Base-by-base conservation (phyloP, 2,113 vertebrate species). In the Galbula dea region DNA sequence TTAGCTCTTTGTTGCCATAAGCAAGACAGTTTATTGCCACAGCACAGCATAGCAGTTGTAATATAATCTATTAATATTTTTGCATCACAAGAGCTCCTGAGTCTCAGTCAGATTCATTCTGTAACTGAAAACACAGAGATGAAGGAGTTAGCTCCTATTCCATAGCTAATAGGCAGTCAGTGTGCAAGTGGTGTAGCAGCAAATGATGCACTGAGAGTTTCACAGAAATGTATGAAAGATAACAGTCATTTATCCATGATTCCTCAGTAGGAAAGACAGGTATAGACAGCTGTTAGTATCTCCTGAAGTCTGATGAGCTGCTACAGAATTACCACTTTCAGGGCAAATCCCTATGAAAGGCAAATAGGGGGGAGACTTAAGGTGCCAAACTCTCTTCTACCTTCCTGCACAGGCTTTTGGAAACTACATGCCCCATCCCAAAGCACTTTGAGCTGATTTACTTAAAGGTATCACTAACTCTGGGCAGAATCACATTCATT, bases 21-120 rank as follows among this genome's bases (percentile, higher is more conserved):
- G 58, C 62, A 63, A 93, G 67, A 46, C 75, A 78, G 29, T 81
- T 91, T 55, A 72, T 67, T 91, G 57, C 79, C 68, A 88, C 65
- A 88, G 82, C 88, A 85, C 75, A 57, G 24, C 3, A 0, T 36
- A 62, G n/a, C 46, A 71, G 43, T 12, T 79, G 12, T 63, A 84
- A 78, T 71, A 43, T 7, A 30, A 78, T 24, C 6, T 37, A 23
- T 58, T 18, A 54, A 41, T 72, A 75, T 45, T 82, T 93, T 55
- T 84, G 69, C 77, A 89, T 74, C 13, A n/a, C 59, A 69, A 30
- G 49, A 79, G 63, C 45, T 65, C 32, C 49, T n/a, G 46, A 48
- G 29, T 12, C 34, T 67, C 45, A 51, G 54, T 41, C 49, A 80
- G 89, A 59, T 45, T 55, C 32, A 26, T 65, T 69, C 49, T 73